Base-by-base conservation (phyloP, 2,888 invertebrate species). In the Steinernema scapterisci region DNA sequence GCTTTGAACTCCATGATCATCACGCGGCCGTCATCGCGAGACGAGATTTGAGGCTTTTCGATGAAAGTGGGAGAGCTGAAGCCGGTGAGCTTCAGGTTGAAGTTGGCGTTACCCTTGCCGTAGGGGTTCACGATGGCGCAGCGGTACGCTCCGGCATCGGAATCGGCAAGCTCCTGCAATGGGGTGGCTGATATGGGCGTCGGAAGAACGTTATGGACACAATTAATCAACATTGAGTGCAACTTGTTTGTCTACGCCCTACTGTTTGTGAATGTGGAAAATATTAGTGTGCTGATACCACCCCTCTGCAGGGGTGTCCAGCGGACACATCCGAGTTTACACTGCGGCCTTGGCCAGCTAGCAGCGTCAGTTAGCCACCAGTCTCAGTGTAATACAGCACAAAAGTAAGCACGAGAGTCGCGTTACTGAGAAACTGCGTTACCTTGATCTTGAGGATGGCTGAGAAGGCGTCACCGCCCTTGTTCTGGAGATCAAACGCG, bases 41-140 rank as follows among this genome's bases (percentile, higher is more conserved):
- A 97, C 91, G 96, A 95, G 90, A 99, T 99, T 90, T 94, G 93
- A 82, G 99, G 99, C 91, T 97, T 97, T 91, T 96, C 96, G 88
- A 95, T 92, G 89, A 99, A 97, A 38, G 94, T 94, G 76, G 97
- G 97, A 51, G 87, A 88, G 45, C 83, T 83, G 85, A 87, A 87
- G 74, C 87, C 87, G 44, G 87, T 87, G 38, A 87, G 82, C 77
- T 87, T 87, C 46, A 87, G 79, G 82, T 87, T 87, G 83, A 87
- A 87, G 83, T 87, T 87, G 80, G 87, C 87, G 75, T 87, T 87
- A 76, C 87, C 87, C 80, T 88, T 88, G 76, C 87, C 87, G 79
- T 86, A 87, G 45, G 87, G 87, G 77, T 87, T 87, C 74, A 86
- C 87, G 71, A 87, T 87, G 77, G 87, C 86, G 78, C 87, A 87